Evolutionary conservation across 2,797 vertebrate species (phyloP).

Genomic region (Dendrocincla fuliginosa): DNA sequence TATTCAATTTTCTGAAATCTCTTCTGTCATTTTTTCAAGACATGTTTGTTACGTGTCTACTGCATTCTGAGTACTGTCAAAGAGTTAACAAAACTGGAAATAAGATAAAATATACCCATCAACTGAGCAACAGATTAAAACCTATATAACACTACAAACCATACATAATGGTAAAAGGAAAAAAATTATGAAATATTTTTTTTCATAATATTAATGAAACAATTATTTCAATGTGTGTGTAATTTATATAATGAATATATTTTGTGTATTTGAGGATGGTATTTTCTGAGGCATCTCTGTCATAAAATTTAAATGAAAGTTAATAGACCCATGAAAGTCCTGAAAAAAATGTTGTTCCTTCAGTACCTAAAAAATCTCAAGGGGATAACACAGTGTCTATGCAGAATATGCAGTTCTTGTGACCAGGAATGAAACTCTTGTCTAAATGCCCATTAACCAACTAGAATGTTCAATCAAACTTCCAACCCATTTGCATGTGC

Average conservation of each 20-base stretch:
- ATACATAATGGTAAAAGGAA: neutral
- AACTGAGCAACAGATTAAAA: neutral
- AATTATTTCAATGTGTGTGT: neutral
- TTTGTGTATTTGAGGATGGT: neutral
- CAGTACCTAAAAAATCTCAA: neutral
- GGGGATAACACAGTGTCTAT: neutral
- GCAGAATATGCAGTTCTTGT: neutral
- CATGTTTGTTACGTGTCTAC: neutral
- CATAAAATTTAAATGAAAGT: neutral
- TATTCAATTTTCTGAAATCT: neutral
- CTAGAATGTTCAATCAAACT: neutral
- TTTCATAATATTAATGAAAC: neutral
- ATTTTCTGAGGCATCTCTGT: neutral
- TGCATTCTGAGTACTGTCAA: neutral
- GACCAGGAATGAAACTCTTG: neutral
- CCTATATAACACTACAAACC: neutral
- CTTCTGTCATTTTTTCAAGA: neutral
- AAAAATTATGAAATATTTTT: neutral
- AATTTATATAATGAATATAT: neutral
- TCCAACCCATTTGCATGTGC: neutral
- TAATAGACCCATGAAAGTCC: neutral
- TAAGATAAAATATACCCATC: neutral
- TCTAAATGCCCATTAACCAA: rapidly evolving
- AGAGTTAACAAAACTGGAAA: neutral
- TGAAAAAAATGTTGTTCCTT: neutral